Percentiles rank a stretch among this genome's conserved stretches.
Evolutionary conservation across 2,797 vertebrate genomes (phyloP).

Genomic region (Leuciscus waleckii): DNA sequence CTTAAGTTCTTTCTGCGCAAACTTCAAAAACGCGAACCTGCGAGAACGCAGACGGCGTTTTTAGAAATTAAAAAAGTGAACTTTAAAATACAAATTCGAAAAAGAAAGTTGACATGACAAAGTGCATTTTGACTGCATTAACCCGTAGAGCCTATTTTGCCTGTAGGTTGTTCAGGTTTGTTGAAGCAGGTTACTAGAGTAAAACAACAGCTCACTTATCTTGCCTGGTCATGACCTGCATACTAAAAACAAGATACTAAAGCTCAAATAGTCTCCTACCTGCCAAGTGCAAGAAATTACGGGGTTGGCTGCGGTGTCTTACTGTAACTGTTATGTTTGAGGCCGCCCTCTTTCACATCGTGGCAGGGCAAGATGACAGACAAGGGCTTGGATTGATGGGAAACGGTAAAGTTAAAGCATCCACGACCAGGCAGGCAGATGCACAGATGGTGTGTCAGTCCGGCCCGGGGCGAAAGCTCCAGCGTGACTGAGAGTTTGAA

Average conservation of each 20-base stretch:
- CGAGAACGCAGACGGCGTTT: not conserved
- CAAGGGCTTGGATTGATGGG: constrained; percentile 74
- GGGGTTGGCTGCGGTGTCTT: constrained; percentile 62
- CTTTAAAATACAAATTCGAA: not conserved
- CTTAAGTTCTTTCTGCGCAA: too few species aligned
- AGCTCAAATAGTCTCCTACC: constrained; percentile 19
- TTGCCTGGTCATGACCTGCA: constrained; percentile 64
- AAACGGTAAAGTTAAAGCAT: constrained; percentile 69
- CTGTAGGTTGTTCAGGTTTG: constrained; percentile 9
- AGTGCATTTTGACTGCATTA: not conserved
- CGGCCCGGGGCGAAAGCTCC: constrained; percentile 62
- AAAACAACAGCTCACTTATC: constrained; percentile 37
- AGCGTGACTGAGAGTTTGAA: constrained; percentile 59
- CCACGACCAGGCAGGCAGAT: constrained; percentile 71
- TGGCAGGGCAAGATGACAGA: constrained; percentile 71
- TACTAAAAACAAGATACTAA: constrained; percentile 52
- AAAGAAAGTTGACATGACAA: not conserved
- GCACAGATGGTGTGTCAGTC: constrained; percentile 72
- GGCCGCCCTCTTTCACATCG: constrained; percentile 54
- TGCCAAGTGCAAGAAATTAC: constrained; percentile 51
- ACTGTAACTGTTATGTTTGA: constrained; percentile 68
- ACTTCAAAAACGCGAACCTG: too few species aligned
- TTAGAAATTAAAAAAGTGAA: not conserved
- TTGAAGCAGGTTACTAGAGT: not conserved
- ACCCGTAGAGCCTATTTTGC: not conserved